Conservation (phyloP, 2,888 invertebrate species). For the Drosophila koepferae region DNA sequence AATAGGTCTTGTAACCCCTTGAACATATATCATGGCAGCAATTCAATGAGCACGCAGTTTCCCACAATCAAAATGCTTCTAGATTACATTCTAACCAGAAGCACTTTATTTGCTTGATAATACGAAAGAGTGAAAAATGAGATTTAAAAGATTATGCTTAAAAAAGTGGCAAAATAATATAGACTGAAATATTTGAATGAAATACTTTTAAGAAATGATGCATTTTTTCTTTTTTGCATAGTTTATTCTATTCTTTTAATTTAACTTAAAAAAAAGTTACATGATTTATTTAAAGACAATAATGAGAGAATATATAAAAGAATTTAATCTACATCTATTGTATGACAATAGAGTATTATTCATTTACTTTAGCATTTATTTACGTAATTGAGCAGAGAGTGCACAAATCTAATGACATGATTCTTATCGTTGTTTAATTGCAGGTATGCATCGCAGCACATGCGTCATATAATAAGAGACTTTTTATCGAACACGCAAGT, state of each 20-base stretch:
- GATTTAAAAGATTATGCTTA: neutral
- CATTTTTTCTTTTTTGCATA: too few species aligned
- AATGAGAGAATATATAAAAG: too few species aligned
- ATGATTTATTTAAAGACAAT: too few species aligned
- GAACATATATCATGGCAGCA: slow-evolving; percentile 17
- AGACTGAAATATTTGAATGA: too few species aligned
- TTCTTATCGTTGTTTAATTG: slow-evolving; percentile 26
- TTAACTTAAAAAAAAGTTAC: too few species aligned
- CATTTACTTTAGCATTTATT: neutral
- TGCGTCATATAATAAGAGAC: neutral
- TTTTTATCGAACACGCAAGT: slow-evolving; percentile 40
- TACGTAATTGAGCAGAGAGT: neutral
- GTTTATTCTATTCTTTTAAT: too few species aligned
- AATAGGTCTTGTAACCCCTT: slow-evolving; percentile 12
- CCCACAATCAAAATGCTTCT: neutral
- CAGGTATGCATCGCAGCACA: slow-evolving; percentile 44
- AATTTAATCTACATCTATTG: neutral
- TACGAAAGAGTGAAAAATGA: neutral
- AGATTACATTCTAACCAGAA: neutral
- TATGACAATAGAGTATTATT: neutral
- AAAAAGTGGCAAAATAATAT: neutral
- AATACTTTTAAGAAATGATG: too few species aligned
- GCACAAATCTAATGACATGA: neutral
- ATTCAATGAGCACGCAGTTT: slow-evolving; percentile 11
- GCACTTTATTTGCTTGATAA: neutral